These are phyloP conservation scores for Otolemur garnettii DNA, from an alignment of 2,113 vertebrate species.

Conservation along the genomic window DNA sequence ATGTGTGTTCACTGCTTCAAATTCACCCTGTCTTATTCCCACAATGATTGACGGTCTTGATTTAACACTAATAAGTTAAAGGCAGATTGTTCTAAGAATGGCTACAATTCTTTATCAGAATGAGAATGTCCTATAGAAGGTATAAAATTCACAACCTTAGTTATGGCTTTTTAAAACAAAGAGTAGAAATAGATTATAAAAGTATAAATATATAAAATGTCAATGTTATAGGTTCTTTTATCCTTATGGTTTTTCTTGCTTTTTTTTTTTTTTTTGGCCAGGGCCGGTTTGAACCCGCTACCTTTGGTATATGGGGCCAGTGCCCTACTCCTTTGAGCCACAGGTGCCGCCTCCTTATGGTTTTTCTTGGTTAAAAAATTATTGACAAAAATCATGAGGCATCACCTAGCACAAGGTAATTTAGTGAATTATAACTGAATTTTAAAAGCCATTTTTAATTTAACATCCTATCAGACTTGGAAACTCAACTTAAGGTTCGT, in stretches of 20 bases:
- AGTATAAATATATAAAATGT: slow-evolving; percentile 43
- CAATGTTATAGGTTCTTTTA: slow-evolving; percentile 34
- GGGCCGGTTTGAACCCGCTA: too few species aligned
- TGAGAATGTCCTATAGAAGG: background rate
- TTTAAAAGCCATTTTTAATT: slow-evolving; percentile 49
- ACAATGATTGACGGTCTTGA: slow-evolving; percentile 31
- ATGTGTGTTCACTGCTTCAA: slow-evolving; percentile 40
- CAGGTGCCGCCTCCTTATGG: background rate
- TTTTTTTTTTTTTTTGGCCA: too few species aligned
- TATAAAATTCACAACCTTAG: background rate
- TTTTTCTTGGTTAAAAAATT: slow-evolving; percentile 61
- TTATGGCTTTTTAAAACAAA: slow-evolving; percentile 45
- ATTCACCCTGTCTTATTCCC: slow-evolving; percentile 56
- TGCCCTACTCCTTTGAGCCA: too few species aligned
- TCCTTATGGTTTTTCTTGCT: background rate
- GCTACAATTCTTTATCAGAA: background rate
- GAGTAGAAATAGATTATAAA: background rate
- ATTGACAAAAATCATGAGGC: slow-evolving; percentile 14
- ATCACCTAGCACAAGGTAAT: background rate
- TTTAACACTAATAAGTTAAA: slow-evolving; percentile 36
- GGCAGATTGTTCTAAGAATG: slow-evolving; percentile 24
- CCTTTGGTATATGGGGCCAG: too few species aligned
- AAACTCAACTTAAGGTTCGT: background rate
- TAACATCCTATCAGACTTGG: background rate
- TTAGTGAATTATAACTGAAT: slow-evolving; percentile 50